These are phyloP conservation scores for Drosophila subpulchrella DNA, from an alignment of 1,140 invertebrate genomes.

Conservation along the genomic window DNA sequence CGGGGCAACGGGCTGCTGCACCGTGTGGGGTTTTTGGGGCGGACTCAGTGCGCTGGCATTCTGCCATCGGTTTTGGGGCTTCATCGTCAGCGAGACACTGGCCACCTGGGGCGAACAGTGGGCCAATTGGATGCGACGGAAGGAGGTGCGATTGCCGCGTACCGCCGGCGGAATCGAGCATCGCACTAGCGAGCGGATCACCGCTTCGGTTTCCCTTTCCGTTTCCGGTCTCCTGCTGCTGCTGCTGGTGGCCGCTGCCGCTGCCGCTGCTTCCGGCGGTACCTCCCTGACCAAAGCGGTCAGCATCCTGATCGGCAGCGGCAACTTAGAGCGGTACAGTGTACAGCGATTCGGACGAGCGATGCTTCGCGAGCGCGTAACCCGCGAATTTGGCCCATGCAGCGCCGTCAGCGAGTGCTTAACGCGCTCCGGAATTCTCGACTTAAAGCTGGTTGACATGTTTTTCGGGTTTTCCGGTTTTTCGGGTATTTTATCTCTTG, in stretches of 20 bases:
- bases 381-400: neutral
- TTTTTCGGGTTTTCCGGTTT: neutral
- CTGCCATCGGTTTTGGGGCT: neutral
- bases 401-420: slow-evolving; percentile 6
- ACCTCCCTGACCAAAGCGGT: neutral
- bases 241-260: neutral
- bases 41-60: neutral
- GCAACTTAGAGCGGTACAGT: neutral
- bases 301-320: slow-evolving; percentile 1
- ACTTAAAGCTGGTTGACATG: slow-evolving; percentile 2
- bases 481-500: neutral
- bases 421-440: slow-evolving; percentile 1
- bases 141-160: slow-evolving; percentile 23
- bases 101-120: slow-evolving; percentile 3
- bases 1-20: neutral
- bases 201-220: neutral
- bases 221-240: neutral
- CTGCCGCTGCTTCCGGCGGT: neutral
- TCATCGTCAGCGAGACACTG: neutral
- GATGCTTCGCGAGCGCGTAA: neutral
- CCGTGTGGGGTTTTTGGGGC: neutral
- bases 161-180: neutral
- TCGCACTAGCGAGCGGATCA: slow-evolving; percentile 2
- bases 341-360: neutral
- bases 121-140: slow-evolving; percentile 31